A percentile compares a stretch with the other conserved stretches of the same genome.
phyloP scores from a whole-genome alignment of 2,113 vertebrate genomes.

The Cynocephalus volans region DNA sequence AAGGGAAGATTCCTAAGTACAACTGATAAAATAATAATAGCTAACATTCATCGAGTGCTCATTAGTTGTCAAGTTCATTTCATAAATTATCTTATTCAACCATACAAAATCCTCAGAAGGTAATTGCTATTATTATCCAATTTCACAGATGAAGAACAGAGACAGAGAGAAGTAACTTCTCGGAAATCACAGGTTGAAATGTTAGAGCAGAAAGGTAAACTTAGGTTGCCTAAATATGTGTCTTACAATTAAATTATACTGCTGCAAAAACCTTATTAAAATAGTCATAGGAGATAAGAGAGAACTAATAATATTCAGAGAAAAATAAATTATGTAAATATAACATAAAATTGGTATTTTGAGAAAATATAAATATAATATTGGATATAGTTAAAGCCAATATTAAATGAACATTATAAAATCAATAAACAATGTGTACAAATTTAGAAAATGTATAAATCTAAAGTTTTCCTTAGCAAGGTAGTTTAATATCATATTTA shows the following conservation, averaged over 20 bases:
- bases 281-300: neutral
- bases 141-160: neutral
- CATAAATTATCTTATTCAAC: conserved; percentile 46
- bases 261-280: neutral
- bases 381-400: neutral
- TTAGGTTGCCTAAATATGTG: neutral
- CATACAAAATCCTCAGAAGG: neutral
- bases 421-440: neutral
- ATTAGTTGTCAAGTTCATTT: conserved; percentile 54
- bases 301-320: neutral
- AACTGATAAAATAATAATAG: neutral
- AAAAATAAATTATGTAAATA: neutral
- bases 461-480: neutral
- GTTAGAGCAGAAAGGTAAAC: neutral
- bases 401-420: neutral
- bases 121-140: neutral
- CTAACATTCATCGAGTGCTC: neutral
- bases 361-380: neutral
- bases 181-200: conserved; percentile 25
- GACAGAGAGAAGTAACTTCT: neutral
- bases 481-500: neutral
- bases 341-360: neutral
- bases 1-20: neutral
- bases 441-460: neutral
- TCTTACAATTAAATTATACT: neutral